These are phyloP conservation scores for Lymantria monacha DNA, from an alignment of 2,888 invertebrate genomes.

Conservation along the genomic window DNA sequence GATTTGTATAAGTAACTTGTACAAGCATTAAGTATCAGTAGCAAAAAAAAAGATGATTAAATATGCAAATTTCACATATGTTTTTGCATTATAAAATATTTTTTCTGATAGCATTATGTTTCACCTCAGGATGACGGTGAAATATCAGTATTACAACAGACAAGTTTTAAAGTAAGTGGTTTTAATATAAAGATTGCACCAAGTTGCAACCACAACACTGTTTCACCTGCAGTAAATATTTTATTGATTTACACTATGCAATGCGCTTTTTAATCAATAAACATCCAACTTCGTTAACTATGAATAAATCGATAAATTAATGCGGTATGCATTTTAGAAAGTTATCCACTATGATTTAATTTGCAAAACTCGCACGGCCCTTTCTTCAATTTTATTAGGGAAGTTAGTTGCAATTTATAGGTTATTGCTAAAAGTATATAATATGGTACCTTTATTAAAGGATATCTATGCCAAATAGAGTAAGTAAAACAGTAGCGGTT, in stretches of 20 bases:
- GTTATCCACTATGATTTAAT: conserved; percentile 5
- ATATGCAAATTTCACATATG: neutral
- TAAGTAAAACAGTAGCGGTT: conserved; percentile 9
- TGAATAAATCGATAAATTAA: neutral
- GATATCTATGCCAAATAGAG: neutral
- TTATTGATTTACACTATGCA: neutral
- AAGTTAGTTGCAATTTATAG: conserved; percentile 16
- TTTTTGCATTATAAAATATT: neutral
- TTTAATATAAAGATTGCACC: conserved; percentile 14
- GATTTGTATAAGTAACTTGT: neutral
- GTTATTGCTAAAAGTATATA: conserved; percentile 9
- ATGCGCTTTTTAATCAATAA: too few relatives aligned
- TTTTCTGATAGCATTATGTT: conserved; percentile 7
- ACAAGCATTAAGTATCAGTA: neutral
- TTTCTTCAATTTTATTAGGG: conserved; percentile 20
- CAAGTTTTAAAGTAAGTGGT: conserved; percentile 23
- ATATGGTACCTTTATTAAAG: neutral
- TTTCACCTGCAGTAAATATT: neutral
- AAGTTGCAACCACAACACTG: neutral
- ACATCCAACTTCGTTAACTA: conserved; percentile 1
- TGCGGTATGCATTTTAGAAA: conserved; percentile 9
- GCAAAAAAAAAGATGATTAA: neutral
- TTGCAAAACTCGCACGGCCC: conserved; percentile 10
- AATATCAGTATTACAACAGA: conserved; percentile 31
- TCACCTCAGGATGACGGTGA: conserved; percentile 24